Base-by-base conservation (phyloP, 1,140 invertebrate genomes). In the Batillaria attramentaria region DNA sequence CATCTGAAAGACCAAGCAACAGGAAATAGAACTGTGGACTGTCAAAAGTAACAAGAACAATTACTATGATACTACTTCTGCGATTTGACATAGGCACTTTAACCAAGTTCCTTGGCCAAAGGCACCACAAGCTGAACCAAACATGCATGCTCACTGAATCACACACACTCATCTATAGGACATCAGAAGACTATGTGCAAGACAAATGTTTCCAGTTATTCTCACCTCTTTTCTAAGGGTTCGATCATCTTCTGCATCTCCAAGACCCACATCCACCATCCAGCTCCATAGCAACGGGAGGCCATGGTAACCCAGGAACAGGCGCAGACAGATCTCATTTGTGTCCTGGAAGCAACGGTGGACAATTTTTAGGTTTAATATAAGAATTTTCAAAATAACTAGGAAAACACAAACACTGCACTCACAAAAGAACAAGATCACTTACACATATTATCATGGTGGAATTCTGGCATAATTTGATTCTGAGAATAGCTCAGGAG, bases 301-400 rank as follows among this genome's bases (percentile, higher is more conserved):
- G 0, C 97, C 97, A 88, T 98, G 96, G 91, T 99, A 99, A 92
- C 98, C 97, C 24, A 99, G 92, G 90, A 99, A 98, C 39, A 99
- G 92, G 39, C 97, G 92, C 28, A 92, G 82, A 85, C 91, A 92
- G 18, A 86, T 82, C 78, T 92, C 91, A 43, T 86, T 87, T 20
- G 92, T 92, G 37, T 86, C 86, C 91, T 92, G 77, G 37, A 54
- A 82, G 79, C 6, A 72, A 33, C 35, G 41, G 6, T 18, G n/a
- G 37, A 72, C 4, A 16, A 78, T n/a, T n/a, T 33, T 24, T 1
- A 54, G 3, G 24, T n/a, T n/a, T n/a, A n/a, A n/a, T n/a, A n/a
- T n/a, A n/a, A n/a, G n/a, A n/a, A n/a, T n/a, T n/a, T n/a, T n/a
- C n/a, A n/a, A n/a, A n/a, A n/a, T 3, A 20, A 54, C 50, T 54